Conservation (phyloP, 1,140 invertebrate genomes). For the Drosophila nigrodunni region DNA sequence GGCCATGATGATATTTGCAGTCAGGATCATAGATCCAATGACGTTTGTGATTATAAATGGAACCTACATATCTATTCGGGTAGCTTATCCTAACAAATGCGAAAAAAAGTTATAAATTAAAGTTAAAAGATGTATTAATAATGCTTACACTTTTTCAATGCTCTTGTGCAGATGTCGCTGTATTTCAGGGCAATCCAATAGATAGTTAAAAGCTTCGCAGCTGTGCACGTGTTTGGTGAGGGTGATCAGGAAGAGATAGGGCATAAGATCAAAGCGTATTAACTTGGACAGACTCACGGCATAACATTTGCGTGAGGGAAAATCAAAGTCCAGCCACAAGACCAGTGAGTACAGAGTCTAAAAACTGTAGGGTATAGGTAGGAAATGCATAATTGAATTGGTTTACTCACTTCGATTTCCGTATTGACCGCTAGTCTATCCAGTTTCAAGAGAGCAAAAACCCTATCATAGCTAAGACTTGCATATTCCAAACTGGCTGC, state of each 20-base stretch:
- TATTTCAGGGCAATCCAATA: neutral
- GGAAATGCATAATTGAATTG: neutral
- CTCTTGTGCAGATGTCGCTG: neutral
- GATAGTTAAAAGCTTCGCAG: neutral
- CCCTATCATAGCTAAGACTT: neutral
- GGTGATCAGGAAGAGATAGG: neutral
- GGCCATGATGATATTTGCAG: neutral
- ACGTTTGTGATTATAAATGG: neutral
- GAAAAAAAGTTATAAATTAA: neutral
- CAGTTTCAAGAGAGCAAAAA: neutral
- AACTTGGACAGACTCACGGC: neutral
- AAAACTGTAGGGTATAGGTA: neutral
- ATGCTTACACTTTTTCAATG: neutral
- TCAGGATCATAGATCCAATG: neutral
- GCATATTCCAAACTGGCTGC: neutral
- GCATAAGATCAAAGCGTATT: neutral
- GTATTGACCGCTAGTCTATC: neutral
- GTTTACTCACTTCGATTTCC: neutral
- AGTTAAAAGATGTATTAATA: neutral
- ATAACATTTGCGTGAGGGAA: neutral
- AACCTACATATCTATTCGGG: neutral
- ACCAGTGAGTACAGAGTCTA: neutral
- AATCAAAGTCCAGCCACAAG: neutral
- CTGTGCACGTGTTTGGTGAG: neutral
- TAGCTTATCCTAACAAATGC: neutral